phyloP scores from a whole-genome alignment of 2,113 vertebrate species.

The Oreotrochilus melanogaster region DNA sequence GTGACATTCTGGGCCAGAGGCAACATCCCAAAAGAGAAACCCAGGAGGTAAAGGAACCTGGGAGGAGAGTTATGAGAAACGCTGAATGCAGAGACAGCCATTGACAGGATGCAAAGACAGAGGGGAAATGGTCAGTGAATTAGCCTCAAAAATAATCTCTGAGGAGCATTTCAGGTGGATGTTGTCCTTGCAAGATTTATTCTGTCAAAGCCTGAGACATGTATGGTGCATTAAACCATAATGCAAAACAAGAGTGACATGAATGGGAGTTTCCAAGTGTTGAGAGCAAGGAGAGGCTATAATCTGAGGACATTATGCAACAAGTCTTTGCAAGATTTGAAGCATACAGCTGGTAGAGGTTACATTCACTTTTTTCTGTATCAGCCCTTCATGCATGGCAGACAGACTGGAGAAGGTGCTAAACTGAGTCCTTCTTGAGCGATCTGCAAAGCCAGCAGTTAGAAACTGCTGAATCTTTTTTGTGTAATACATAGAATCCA shows the following conservation, averaged over 20 bases:
- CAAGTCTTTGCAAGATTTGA: not conserved
- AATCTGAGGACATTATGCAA: not conserved
- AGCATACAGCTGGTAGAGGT: not conserved
- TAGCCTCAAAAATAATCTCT: not conserved
- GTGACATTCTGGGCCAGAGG: not conserved
- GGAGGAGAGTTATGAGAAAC: not conserved
- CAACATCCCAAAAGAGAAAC: not conserved
- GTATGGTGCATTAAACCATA: not conserved
- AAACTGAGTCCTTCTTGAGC: not conserved
- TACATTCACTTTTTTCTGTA: not conserved
- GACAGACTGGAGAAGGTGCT: not conserved
- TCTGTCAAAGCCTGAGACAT: not conserved
- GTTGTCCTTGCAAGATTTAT: not conserved
- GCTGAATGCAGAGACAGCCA: not conserved
- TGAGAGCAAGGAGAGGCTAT: not conserved
- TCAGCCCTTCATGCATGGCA: not conserved
- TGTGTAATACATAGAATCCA: not conserved
- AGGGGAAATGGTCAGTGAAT: not conserved
- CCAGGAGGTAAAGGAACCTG: not conserved
- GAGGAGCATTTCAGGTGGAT: not conserved
- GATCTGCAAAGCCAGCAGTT: not conserved
- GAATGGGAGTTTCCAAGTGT: not conserved
- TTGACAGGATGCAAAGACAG: not conserved
- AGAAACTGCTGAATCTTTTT: not conserved
- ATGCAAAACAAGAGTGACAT: not conserved